Base-by-base conservation (phyloP, 1,140 invertebrate species). In the Pseudomyrmex sp. region DNA sequence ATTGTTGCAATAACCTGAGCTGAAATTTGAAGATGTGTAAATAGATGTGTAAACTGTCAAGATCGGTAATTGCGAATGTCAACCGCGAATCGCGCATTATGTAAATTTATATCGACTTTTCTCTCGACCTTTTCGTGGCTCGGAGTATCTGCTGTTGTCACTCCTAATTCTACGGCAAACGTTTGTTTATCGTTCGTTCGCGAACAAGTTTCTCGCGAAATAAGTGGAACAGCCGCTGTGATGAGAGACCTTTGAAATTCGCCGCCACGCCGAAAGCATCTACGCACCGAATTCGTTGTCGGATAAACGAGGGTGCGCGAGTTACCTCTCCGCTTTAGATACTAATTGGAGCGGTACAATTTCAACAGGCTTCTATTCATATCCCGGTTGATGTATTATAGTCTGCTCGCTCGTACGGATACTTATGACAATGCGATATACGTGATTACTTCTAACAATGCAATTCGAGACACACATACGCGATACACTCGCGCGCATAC, bases 321-420 rank as follows among this genome's bases (percentile, higher is more conserved):
- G 18, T 48, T 77, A 72, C 75, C 56, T 35, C 7, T 23, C 26
- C 26, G 68, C 46, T 72, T 72, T 69, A 79, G 35, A 61, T 59
- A 69, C 73, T 87, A 87, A 87, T 86, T 83, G 85, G 59, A 61
- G 52, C 79, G 68, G 70, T 77, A 79, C 77, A 88, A 88, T 89
- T 76, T 80, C 68, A 72, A 82, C 52, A 35, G 44, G n/a, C 56
- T 58, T 69, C 75, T 80, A 35, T 35, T 61, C 59, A 68, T 66
- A 84, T 59, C 13, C 15, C 18, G 12, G 12, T n/a, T 54, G 66
- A 84, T 69, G 46, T 23, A 68, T 79, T 77, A 66, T n/a, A 68
- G 58, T 59, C 63, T 59, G 46, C 15, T 59, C 56, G 18, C 26
- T 82, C 20, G 23, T 62, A 62, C 23, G 59, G 46, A 79, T 77